A percentile compares a stretch with the other conserved stretches of the same genome.
Conservation (phyloP, 2,797 vertebrate genomes). For the Lagodon rhomboides region DNA sequence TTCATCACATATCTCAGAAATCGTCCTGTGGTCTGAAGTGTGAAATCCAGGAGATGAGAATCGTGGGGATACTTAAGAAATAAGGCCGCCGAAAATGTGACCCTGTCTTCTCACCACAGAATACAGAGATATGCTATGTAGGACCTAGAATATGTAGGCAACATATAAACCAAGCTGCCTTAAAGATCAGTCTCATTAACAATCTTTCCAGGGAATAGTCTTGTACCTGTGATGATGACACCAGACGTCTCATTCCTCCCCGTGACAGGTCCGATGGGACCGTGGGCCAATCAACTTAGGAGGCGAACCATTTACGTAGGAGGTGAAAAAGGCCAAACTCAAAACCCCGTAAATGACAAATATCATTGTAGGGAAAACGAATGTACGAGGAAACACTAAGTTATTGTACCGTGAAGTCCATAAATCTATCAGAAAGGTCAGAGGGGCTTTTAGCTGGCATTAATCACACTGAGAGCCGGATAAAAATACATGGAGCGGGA, state of each 20-base stretch:
- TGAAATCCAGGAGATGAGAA: neutral
- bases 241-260: slow-evolving; percentile 12
- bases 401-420: slow-evolving; percentile 83
- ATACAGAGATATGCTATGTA: neutral
- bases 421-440: slow-evolving; percentile 86
- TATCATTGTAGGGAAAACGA: slow-evolving; percentile 77
- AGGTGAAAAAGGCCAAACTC: slow-evolving; percentile 59
- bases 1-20: neutral
- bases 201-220: slow-evolving; percentile 16
- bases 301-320: slow-evolving; percentile 47
- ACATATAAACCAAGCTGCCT: neutral
- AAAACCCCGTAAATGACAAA: slow-evolving; percentile 78
- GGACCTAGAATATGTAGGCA: neutral
- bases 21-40: neutral
- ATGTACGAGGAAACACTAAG: slow-evolving; percentile 76
- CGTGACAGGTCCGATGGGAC: slow-evolving; percentile 42
- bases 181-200: slow-evolving; percentile 13
- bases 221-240: slow-evolving; percentile 34
- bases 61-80: neutral
- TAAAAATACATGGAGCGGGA: slow-evolving; percentile 57
- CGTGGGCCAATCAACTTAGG: slow-evolving; percentile 66
- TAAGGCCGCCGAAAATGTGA: neutral
- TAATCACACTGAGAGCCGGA: slow-evolving; percentile 79
- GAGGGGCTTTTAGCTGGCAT: slow-evolving; percentile 75
- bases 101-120: neutral